Evolutionary conservation across 2,888 invertebrate species (phyloP).

Genomic region (Brachyopa scutellaris): DNA sequence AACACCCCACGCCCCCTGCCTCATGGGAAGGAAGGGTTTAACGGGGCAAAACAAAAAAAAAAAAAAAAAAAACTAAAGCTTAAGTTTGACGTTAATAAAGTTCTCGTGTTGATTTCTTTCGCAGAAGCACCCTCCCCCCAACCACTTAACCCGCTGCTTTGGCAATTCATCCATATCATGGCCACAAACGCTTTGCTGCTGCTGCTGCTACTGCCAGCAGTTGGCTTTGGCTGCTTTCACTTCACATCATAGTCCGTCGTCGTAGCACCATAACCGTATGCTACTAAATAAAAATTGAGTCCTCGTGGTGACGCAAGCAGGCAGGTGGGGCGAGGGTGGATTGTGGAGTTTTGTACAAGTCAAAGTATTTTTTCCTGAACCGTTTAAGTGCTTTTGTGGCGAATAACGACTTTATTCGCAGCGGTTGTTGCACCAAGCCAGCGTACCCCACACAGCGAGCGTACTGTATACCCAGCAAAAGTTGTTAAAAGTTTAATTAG

Average conservation of each 20-base stretch:
- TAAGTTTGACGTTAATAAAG: conserved; percentile 70
- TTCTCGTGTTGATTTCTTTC: conserved; percentile 71
- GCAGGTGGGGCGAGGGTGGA: not conserved
- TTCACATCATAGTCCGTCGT: conserved; percentile 38
- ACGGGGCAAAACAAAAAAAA: conserved; percentile 3
- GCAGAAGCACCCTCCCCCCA: conserved; percentile 4
- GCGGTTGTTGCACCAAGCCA: conserved; percentile 41
- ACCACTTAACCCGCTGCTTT: conserved; percentile 69
- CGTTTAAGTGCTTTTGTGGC: conserved; percentile 72
- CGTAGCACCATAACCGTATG: not conserved
- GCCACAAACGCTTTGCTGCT: conserved; percentile 60
- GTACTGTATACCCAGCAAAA: conserved; percentile 48
- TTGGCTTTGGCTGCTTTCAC: conserved; percentile 64
- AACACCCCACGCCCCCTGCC: too few relatives aligned
- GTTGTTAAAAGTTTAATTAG: conserved; percentile 73
- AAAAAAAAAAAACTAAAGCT: conserved; percentile 27
- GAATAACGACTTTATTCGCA: conserved; percentile 71
- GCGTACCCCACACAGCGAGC: conserved; percentile 25
- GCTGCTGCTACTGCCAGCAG: conserved; percentile 27
- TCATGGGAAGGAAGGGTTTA: conserved; percentile 7
- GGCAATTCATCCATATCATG: conserved; percentile 73
- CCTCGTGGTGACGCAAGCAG: not conserved
- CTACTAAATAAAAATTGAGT: conserved; percentile 69
- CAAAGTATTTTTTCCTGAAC: conserved; percentile 70
- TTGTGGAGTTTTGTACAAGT: conserved; percentile 61